Evolutionary conservation across 35 echinoderm and acorn worm species (phyloP), one percentile per base, ranked within the genome.

Genomic region (Patiria miniata): DNA sequence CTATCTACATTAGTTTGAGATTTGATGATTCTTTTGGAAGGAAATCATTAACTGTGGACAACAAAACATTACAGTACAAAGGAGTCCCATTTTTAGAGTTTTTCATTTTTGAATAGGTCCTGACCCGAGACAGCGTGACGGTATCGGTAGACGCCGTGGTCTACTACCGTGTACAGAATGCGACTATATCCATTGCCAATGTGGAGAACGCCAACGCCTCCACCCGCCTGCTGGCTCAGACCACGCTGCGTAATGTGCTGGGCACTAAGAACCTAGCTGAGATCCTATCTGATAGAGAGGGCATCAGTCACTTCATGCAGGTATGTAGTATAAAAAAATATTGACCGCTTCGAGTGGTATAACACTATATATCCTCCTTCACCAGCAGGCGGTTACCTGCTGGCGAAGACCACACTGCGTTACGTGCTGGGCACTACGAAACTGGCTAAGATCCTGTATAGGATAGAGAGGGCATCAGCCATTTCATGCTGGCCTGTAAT

Each of bases 261-360:
- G 95, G 95, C 51, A 98, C 92, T 69, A 98, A 98, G 89, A 98
- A 91, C 77, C 86, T 98, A 53, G 85, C 95, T 22, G 95, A 98
- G 83, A 98, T 98, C 39, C 82, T 98, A 1, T 89, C 95, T 0
- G 95, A 98, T 39, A 65, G 95, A 52, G 92, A 98, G 33, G 88
- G 89, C 37, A 91, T 92, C 60, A 94, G 95, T 47, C 85, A 91
- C 55, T 94, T 89, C 61, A 98, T 98, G 88, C 91, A 94, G 91
- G 89, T 95, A 40, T 73, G 78, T 47, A 4, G n/a, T n/a, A n/a
- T n/a, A n/a, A n/a, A n/a, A n/a, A n/a, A n/a, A n/a, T n/a, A n/a
- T n/a, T n/a, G n/a, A n/a, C n/a, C n/a, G n/a, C n/a, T n/a, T n/a
- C n/a, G n/a, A n/a, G n/a, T n/a, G n/a, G n/a, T n/a, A n/a, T n/a